Percentiles rank a stretch among this genome's conserved stretches.
These are phyloP conservation scores for Bambusicola thoracicus DNA, from an alignment of 2,113 vertebrate genomes.

Conservation along the genomic window DNA sequence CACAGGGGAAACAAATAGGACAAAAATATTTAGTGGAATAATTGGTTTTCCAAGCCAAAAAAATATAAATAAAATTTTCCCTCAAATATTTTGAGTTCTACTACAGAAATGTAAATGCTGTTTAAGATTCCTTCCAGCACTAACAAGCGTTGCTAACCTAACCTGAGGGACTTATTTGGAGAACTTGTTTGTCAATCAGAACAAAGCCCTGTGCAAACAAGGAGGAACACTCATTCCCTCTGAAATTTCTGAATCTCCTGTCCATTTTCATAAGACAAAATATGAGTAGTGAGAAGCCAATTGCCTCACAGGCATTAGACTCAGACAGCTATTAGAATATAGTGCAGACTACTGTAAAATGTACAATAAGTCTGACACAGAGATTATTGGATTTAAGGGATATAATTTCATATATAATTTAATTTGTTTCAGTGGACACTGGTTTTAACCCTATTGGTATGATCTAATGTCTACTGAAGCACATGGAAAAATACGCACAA, in stretches of 20 bases:
- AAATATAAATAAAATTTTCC: neutral
- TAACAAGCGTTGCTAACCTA: neutral
- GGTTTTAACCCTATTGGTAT: neutral
- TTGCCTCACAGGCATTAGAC: slow-evolving; percentile 18
- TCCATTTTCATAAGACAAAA: neutral
- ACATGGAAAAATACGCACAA: neutral
- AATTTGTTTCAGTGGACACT: neutral
- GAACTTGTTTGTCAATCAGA: neutral
- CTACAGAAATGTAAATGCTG: neutral
- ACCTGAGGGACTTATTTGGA: neutral
- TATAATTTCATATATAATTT: slow-evolving; percentile 30
- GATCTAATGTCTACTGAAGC: neutral
- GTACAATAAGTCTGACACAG: slow-evolving; percentile 1
- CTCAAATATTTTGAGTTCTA: neutral
- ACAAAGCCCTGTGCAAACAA: neutral
- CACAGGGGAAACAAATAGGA: fast-evolving
- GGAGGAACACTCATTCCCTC: neutral
- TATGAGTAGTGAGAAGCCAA: neutral
- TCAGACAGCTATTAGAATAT: slow-evolving; percentile 32
- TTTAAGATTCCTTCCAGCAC: neutral
- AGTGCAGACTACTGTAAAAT: slow-evolving; percentile 47
- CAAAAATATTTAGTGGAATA: neutral
- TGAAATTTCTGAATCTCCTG: neutral
- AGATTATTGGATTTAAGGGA: slow-evolving; percentile 6
- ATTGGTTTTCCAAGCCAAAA: neutral